Evolutionary conservation across 2,797 vertebrate genomes (phyloP), one percentile per base, ranked within the genome.

Genomic region (Halcyon smyrnensis): DNA sequence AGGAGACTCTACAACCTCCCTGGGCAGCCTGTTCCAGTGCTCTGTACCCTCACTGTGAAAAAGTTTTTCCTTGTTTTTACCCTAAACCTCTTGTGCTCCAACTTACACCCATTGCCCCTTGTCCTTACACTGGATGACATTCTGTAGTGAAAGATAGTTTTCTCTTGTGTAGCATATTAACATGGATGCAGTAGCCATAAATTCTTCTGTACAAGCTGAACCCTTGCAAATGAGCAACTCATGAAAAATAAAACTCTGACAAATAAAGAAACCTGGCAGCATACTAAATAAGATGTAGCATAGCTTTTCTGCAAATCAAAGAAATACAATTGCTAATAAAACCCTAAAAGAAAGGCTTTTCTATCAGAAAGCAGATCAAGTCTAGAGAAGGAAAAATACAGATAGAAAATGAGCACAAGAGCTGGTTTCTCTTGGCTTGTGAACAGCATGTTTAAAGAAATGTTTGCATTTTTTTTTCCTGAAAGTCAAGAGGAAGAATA

Each of bases 401-500:
- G 46, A 46, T 70, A 88, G 86, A 51, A 95, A 96, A 90, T 63
- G 32, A 93, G 69, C n/a, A 90, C 36, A 86, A 75, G 24, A 56
- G 43, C 56, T 81, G 37, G 54, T 77, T 95, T 92, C 64, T 92
- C 65, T 73, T 93, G 68, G 32, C n/a, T 93, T 88, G 27, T 67
- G 59, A 89, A 69, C 67, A 76, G 43, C 27, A 15, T 84, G 75
- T 80, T 93, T 82, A 84, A 96, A 94, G 56, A 90, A 84, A 84
- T 2, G 0, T 46, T 73, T 18, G 30, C 8, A 9, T 6, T 84
- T 91, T 84, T 91, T 24, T 79, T 91, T 87, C 57, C 62, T 82
- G 74, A 67, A 89, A 88, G 45, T 75, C 69, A 81, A 90, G 59
- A 57, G 30, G 20, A 74, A 94, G n/a, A 77, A 68, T 85, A 94